Percentiles rank a stretch among this genome's conserved stretches.
Evolutionary conservation across 2,888 invertebrate genomes (phyloP).

Genomic region (Xestia c-nigrum): DNA sequence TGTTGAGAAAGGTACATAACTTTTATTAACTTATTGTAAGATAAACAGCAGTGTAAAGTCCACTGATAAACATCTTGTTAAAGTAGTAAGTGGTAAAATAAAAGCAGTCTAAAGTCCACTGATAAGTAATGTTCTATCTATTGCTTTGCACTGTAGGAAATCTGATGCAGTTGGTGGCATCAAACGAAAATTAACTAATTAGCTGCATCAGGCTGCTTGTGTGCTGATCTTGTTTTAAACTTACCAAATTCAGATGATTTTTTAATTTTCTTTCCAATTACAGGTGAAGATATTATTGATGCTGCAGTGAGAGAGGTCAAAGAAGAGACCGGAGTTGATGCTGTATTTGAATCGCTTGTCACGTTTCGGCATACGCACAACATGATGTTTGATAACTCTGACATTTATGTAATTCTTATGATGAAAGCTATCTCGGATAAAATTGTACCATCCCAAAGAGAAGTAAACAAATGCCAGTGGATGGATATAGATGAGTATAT

Average conservation of each 20-base stretch:
- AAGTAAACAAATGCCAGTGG: conserved; percentile 95
- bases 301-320: conserved; percentile 96
- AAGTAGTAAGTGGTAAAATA: conserved; percentile 3
- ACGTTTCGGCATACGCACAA: conserved; percentile 95
- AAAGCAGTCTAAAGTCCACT: conserved; percentile 8
- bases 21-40: neutral
- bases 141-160: neutral
- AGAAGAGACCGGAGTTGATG: conserved; percentile 96
- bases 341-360: conserved; percentile 94
- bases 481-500: conserved; percentile 94
- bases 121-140: conserved; percentile 4
- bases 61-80: neutral
- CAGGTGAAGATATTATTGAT: conserved; percentile 95
- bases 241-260: neutral
- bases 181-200: neutral
- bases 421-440: conserved; percentile 92
- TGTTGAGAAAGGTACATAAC: conserved; percentile 93
- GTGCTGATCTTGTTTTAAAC: conserved; percentile 7
- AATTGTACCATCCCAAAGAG: conserved; percentile 93
- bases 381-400: conserved; percentile 95
- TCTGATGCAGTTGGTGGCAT: neutral
- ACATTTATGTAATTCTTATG: conserved; percentile 95
- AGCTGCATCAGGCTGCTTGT: neutral
- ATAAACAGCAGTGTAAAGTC: neutral
- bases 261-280: neutral